Conservation (phyloP, 1,140 invertebrate genomes). For the Luehdorfia chinensis region DNA sequence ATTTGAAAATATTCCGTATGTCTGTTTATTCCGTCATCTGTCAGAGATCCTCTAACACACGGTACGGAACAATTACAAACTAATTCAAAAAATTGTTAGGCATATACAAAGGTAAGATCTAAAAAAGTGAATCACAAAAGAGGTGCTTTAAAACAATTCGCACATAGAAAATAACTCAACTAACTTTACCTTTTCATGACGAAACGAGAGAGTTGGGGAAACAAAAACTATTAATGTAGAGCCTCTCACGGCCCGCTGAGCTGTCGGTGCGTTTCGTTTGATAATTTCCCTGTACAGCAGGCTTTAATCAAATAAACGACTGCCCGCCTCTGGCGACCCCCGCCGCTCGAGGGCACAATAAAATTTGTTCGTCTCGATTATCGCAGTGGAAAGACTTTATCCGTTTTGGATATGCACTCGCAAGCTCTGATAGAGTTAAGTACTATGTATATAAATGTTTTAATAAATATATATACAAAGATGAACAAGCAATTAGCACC, state of each 20-base stretch:
- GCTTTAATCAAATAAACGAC: conserved; percentile 66
- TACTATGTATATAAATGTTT: too few relatives aligned
- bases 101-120: too few relatives aligned
- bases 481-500: too few relatives aligned
- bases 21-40: too few relatives aligned
- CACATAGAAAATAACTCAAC: conserved; percentile 43
- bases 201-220: conserved; percentile 49
- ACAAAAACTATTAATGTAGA: conserved; percentile 73
- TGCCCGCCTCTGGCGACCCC: conserved; percentile 19
- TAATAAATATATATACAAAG: too few relatives aligned
- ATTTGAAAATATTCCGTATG: too few relatives aligned
- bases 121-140: conserved; percentile 31
- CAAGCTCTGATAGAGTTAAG: neutral
- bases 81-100: too few relatives aligned
- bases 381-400: conserved; percentile 23
- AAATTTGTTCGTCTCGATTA: conserved; percentile 57
- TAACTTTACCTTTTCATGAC: conserved; percentile 51
- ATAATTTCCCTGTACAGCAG: conserved; percentile 65
- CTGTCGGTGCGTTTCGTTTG: conserved; percentile 71
- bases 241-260: conserved; percentile 61
- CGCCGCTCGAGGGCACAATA: conserved; percentile 33
- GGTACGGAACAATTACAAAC: too few relatives aligned
- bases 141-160: conserved; percentile 41
- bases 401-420: conserved; percentile 11
- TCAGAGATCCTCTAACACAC: too few relatives aligned